phyloP scores from a whole-genome alignment of 2,113 vertebrate genomes.

The Cryptotis parvus region DNA sequence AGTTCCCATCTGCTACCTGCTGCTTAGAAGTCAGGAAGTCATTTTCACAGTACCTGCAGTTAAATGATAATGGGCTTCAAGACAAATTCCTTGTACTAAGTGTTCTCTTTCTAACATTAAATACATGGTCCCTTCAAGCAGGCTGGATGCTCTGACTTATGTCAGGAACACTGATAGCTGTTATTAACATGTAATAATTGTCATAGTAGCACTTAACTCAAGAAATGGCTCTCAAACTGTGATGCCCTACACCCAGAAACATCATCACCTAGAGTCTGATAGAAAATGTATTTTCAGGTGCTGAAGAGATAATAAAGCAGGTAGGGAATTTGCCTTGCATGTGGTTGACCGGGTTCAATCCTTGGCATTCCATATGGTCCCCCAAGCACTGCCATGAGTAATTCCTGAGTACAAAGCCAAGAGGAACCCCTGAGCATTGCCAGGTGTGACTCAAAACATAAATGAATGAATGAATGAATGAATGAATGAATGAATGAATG shows the following conservation, averaged over 20 bases:
- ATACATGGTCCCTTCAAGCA: not conserved
- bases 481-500: too few species aligned
- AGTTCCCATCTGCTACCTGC: not conserved
- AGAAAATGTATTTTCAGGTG: not conserved
- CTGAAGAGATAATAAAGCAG: too few species aligned
- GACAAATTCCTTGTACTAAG: conserved; percentile 2
- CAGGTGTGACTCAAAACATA: too few species aligned
- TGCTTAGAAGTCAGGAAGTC: not conserved
- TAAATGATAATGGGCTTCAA: not conserved
- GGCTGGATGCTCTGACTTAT: not conserved
- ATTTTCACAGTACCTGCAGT: not conserved
- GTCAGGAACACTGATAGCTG: not conserved
- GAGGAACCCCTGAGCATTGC: too few species aligned
- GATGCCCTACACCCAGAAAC: not conserved
- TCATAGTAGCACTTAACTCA: not conserved
- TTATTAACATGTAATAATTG: not conserved
- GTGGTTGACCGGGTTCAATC: too few species aligned
- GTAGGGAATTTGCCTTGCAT: too few species aligned
- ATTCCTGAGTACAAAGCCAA: too few species aligned
- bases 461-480: too few species aligned
- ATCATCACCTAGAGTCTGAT: not conserved
- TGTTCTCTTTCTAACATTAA: conserved; percentile 18
- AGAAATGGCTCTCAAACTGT: not conserved
- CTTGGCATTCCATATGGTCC: too few species aligned
- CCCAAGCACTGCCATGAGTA: too few species aligned